Evolutionary conservation across 2,888 invertebrate species (phyloP).

Genomic region (Pasiphila rectangulata): DNA sequence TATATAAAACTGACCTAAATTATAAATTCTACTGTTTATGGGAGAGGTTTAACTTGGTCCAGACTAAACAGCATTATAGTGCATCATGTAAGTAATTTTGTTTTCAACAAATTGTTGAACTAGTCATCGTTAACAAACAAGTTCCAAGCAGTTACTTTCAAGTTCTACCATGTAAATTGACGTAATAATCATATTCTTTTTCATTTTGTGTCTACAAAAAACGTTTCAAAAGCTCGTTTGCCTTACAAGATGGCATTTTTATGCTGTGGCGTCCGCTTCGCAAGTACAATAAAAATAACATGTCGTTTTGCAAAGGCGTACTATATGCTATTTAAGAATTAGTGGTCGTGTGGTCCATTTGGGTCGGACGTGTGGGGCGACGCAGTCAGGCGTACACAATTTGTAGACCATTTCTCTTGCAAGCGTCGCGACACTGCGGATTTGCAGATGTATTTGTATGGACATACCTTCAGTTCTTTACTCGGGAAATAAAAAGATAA

Average conservation of each 20-base stretch:
- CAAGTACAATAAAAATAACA: slow-evolving; percentile 11
- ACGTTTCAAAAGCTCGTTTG: slow-evolving; percentile 8
- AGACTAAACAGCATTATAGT: not conserved
- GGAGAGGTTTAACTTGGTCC: no score
- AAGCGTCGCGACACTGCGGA: slow-evolving; percentile 59
- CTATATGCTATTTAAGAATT: slow-evolving; percentile 35
- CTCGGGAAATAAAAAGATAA: not conserved
- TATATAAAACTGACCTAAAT: slow-evolving; percentile 35
- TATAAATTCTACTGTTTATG: slow-evolving; percentile 32
- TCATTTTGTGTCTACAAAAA: slow-evolving; percentile 13
- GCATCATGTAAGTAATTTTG: not conserved
- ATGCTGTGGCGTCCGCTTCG: slow-evolving; percentile 5
- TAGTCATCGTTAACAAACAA: slow-evolving; percentile 1
- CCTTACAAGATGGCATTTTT: slow-evolving; percentile 10
- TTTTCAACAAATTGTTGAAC: not conserved
- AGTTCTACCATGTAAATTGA: slow-evolving; percentile 8
- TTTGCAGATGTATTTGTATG: slow-evolving; percentile 53
- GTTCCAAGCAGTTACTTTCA: not conserved
- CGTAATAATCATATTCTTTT: slow-evolving; percentile 12
- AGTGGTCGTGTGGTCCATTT: slow-evolving; percentile 33
- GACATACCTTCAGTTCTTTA: slow-evolving; percentile 35
- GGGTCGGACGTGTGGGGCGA: slow-evolving; percentile 39
- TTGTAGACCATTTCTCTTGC: slow-evolving; percentile 70
- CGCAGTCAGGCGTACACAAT: slow-evolving; percentile 62
- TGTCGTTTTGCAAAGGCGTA: slow-evolving; percentile 16